Conservation (phyloP, 92 coral and sea anemone species). For the Phenganax stokvisi region DNA sequence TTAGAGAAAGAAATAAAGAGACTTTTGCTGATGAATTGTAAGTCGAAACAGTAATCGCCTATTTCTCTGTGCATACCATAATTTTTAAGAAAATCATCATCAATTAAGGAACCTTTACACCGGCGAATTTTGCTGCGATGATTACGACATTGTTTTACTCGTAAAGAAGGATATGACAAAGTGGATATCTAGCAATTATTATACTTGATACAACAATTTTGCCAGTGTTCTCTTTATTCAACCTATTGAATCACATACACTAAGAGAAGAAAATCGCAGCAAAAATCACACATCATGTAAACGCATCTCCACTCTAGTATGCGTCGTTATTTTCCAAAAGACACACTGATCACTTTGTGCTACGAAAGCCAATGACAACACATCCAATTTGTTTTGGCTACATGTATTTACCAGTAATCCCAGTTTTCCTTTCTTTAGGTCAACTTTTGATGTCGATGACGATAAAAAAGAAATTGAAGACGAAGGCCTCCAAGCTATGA, state of each 20-base stretch:
- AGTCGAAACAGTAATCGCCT: neutral
- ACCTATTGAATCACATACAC: too few species aligned
- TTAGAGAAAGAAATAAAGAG: neutral
- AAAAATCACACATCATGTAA: neutral
- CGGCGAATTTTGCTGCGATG: neutral
- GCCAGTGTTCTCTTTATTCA: too few species aligned
- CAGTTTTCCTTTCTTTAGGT: neutral
- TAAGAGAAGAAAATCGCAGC: neutral
- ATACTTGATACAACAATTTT: too few species aligned
- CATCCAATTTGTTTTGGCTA: neutral
- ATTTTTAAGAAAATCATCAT: neutral
- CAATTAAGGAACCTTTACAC: neutral
- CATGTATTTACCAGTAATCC: too few species aligned
- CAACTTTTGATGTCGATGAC: slow-evolving; percentile 13
- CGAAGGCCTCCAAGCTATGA: slow-evolving; percentile 78
- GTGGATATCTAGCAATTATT: too few species aligned
- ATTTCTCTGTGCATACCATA: neutral
- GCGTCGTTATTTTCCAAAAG: neutral
- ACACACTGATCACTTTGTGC: too few species aligned
- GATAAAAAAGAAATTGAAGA: slow-evolving; percentile 50
- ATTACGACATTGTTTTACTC: neutral
- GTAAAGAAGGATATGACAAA: too few species aligned
- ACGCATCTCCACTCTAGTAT: neutral
- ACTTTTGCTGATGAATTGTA: slow-evolving; percentile 32
- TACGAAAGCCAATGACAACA: neutral